Percentiles rank a stretch among this genome's conserved stretches.
These are phyloP conservation scores for Nematolebias whitei DNA, from an alignment of 2,113 vertebrate species.

Conservation along the genomic window DNA sequence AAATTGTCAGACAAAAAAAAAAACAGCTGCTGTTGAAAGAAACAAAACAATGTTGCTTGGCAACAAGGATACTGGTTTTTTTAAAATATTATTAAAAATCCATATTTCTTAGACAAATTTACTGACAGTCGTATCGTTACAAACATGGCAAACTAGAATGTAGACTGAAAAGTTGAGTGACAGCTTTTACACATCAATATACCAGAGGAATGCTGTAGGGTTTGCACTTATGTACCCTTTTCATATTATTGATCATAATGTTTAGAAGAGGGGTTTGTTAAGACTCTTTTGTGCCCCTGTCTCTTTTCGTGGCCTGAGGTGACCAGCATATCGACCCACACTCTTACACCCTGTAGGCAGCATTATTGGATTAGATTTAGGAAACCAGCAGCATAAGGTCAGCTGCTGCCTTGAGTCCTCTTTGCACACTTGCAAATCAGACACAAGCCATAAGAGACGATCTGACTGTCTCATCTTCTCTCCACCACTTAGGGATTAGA, in stretches of 20 bases:
- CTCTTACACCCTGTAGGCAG: neutral
- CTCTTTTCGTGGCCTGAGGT: neutral
- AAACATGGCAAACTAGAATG: neutral
- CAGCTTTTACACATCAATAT: neutral
- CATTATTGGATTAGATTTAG: slow-evolving; percentile 17
- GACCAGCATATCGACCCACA: slow-evolving; percentile 1
- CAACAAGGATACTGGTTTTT: slow-evolving; percentile 6
- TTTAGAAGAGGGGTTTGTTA: neutral
- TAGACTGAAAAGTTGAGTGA: neutral
- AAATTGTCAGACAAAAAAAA: slow-evolving; percentile 3
- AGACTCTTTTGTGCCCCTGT: neutral
- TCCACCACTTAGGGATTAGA: neutral
- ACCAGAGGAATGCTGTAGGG: neutral
- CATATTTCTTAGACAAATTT: neutral
- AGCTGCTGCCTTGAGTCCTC: slow-evolving; percentile 8
- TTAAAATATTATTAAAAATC: neutral
- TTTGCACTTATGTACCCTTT: neutral
- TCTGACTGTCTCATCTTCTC: slow-evolving; percentile 1
- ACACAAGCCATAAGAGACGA: slow-evolving; percentile 8
- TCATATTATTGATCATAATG: neutral
- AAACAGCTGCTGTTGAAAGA: neutral
- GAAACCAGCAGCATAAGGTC: slow-evolving; percentile 27
- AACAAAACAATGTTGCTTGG: slow-evolving; percentile 18
- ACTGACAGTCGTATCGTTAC: neutral
- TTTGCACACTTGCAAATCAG: slow-evolving; percentile 12